Conservation (phyloP, 2,113 vertebrate species). For the Plecotus auritus region DNA sequence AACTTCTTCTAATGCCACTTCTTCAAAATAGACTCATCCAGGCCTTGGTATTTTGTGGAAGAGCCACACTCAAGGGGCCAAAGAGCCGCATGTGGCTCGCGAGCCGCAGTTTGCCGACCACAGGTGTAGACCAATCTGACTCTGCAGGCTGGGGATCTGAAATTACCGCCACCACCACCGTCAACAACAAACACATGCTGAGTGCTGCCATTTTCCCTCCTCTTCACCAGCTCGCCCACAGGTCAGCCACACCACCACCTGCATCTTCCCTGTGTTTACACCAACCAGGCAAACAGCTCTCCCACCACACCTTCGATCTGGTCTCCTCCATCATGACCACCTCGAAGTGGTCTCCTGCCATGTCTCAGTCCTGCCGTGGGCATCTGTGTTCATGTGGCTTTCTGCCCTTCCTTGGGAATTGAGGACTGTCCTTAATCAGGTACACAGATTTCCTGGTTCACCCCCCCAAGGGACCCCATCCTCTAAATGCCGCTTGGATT, state of each 20-base stretch:
- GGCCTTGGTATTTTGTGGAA: too few species aligned
- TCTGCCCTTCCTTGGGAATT: neutral
- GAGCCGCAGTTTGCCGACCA: too few species aligned
- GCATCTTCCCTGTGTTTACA: neutral
- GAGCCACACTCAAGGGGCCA: too few species aligned
- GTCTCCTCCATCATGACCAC: neutral
- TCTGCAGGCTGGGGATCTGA: neutral
- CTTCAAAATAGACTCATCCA: too few species aligned
- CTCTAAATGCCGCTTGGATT: constrained; percentile 58
- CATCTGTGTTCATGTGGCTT: neutral
- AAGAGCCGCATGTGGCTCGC: too few species aligned
- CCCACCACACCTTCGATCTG: too few species aligned
- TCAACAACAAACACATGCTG: neutral
- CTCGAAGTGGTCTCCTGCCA: rapidly evolving
- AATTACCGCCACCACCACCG: too few species aligned
- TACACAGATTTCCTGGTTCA: constrained; percentile 61
- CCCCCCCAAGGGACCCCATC: constrained; percentile 28
- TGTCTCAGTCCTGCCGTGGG: neutral
- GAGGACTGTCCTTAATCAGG: constrained; percentile 39
- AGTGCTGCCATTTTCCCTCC: neutral
- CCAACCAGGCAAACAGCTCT: neutral
- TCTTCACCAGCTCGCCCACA: neutral
- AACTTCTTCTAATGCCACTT: too few species aligned
- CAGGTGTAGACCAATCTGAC: neutral
- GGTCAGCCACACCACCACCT: neutral